Evolutionary conservation across 2,888 invertebrate species (phyloP).

Genomic region (Rhingia campestris): DNA sequence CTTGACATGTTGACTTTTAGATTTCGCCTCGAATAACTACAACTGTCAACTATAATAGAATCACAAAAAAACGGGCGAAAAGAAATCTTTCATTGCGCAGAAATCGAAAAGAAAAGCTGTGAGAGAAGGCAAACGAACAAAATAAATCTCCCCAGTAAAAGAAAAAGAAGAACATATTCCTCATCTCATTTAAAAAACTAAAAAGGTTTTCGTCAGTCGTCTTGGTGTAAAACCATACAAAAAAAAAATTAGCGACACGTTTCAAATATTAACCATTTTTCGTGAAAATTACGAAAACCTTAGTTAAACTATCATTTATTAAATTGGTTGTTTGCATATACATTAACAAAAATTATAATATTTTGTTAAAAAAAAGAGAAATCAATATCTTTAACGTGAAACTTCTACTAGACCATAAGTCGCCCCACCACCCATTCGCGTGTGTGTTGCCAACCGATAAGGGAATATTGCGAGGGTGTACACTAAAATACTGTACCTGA

Average conservation of each 20-base stretch:
- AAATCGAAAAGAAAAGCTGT: constrained; percentile 21
- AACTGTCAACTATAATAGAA: constrained; percentile 25
- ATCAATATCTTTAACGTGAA: constrained; percentile 47
- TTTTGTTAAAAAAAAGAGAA: constrained; percentile 27
- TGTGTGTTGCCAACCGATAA: neutral
- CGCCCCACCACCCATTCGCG: neutral
- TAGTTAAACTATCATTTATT: neutral
- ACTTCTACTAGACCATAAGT: constrained; percentile 1
- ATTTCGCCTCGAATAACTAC: neutral
- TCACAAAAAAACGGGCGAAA: neutral
- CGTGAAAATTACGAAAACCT: neutral
- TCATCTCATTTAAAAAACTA: neutral
- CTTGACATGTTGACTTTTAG: neutral
- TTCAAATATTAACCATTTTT: constrained; percentile 1
- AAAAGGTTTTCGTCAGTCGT: neutral
- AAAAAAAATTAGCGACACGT: constrained; percentile 31
- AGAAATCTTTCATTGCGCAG: constrained; percentile 40
- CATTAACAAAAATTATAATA: constrained; percentile 14
- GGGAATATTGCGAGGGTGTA: neutral
- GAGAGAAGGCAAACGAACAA: constrained; percentile 6
- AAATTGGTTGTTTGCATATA: neutral
- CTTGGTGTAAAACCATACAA: neutral
- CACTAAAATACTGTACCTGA: constrained; percentile 37
- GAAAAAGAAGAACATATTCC: constrained; percentile 14
- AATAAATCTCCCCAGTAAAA: constrained; percentile 6